A percentile compares a stretch with the other conserved stretches of the same genome.
Evolutionary conservation across 1,140 invertebrate genomes (phyloP).

Genomic region (Dendroctonus valens): DNA sequence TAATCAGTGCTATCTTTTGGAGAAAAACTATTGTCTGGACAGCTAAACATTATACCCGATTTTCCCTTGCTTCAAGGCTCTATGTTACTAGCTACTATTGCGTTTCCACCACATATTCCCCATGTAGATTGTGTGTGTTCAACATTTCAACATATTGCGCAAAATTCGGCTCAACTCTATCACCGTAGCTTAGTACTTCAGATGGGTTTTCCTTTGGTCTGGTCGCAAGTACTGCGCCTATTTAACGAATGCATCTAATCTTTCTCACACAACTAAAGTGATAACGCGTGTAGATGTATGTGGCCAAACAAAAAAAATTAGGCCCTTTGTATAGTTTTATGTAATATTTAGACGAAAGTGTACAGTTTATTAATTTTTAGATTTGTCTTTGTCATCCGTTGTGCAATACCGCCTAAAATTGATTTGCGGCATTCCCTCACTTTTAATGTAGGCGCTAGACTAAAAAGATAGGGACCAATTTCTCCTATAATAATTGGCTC

Average conservation of each 20-base stretch:
- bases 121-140: too few relatives aligned
- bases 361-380: conserved; percentile 23
- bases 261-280: conserved; percentile 4
- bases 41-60: too few relatives aligned
- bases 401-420: conserved; percentile 19
- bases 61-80: too few relatives aligned
- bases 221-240: too few relatives aligned
- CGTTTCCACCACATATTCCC: too few relatives aligned
- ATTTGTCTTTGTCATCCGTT: conserved; percentile 7
- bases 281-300: conserved; percentile 13
- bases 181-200: too few relatives aligned
- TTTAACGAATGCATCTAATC: not conserved
- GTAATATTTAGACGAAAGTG: conserved; percentile 30
- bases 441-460: not conserved
- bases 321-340: conserved; percentile 28
- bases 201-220: too few relatives aligned
- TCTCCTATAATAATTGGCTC: not conserved
- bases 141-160: too few relatives aligned
- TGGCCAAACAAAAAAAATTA: conserved; percentile 5
- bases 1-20: not conserved
- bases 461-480: not conserved
- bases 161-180: too few relatives aligned
- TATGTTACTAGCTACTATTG: too few relatives aligned
- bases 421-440: not conserved
- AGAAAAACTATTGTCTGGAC: too few relatives aligned